Base-by-base conservation (phyloP, 2,888 invertebrate genomes). In the Stenotaenia linearis region DNA sequence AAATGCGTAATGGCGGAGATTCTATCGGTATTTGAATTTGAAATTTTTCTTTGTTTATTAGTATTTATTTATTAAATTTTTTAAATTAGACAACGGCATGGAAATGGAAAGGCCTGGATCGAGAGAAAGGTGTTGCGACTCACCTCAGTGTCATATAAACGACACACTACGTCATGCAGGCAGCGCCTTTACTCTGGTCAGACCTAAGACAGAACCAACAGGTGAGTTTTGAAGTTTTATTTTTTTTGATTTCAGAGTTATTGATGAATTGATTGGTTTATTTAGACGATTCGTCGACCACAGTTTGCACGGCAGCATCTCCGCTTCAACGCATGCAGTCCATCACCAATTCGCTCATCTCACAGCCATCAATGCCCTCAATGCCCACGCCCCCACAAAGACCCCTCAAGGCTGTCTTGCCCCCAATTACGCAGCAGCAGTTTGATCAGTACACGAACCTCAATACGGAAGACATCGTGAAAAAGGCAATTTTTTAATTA, bases 401-500 rank as follows among this genome's bases (percentile, higher is more conserved):
- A 83, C 97, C 97, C 18, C 91, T 97, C 84, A 96, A 97, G 88
- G 97, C 97, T 35, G 97, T 98, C 75, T 90, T 98, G 83, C 97
- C 98, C 61, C 98, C 98, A 1, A 97, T 99, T 83, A 98, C 98
- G 0, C 98, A 98, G 86, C 97, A 98, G 85, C 98, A 99, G 86
- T 98, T 98, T 87, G 98, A 99, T 87, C 92, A 96, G 88, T 98
- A 97, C 89, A 95, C 97, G 86, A 96, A 96, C 86, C 90, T 99
- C 82, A 98, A 98, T 87, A 99, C 99, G 0, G 98, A 99, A 88
- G 98, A 98, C 82, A 96, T 99, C 83, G 99, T 99, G 79, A 93
- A 96, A 84, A 93, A 96, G 88, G 90, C 89, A 85, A 85, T 81
- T n/a, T 18, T 5, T 40, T 90, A 85, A 85, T 81, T n/a, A 23